A percentile compares a stretch with the other conserved stretches of the same genome.
These are phyloP conservation scores for Percopsis omiscomaycus DNA, from an alignment of 2,797 vertebrate genomes.

Conservation along the genomic window DNA sequence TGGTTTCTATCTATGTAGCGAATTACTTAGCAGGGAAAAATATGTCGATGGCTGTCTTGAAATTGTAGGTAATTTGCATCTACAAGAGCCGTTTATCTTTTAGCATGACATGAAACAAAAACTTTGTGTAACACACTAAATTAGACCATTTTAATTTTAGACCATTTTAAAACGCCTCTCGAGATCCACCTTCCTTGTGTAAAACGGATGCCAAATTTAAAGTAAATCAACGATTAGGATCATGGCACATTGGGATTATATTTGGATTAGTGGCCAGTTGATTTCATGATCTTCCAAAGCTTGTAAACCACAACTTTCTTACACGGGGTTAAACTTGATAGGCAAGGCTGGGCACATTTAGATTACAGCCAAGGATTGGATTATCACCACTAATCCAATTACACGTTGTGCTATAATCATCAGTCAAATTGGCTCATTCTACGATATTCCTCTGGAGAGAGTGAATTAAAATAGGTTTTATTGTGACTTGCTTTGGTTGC, in stretches of 20 bases:
- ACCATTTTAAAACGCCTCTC: no score
- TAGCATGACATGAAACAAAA: neutral
- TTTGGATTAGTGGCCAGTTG: conserved; percentile 46
- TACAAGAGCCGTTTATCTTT: no score
- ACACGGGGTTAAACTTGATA: conserved; percentile 25
- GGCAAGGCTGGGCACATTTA: conserved; percentile 40
- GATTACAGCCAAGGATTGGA: conserved; percentile 61
- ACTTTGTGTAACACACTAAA: neutral
- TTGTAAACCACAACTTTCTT: conserved; percentile 47
- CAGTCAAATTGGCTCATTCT: conserved; percentile 31
- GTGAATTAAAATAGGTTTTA: conserved; percentile 6
- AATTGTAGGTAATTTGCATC: no score
- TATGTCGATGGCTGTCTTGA: no score
- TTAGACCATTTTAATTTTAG: neutral
- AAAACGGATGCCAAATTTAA: conserved; percentile 1
- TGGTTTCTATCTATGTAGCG: no score
- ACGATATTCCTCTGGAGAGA: conserved; percentile 23
- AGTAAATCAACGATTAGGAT: conserved; percentile 34
- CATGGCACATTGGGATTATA: conserved; percentile 43
- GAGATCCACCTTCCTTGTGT: neutral
- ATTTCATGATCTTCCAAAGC: conserved; percentile 58
- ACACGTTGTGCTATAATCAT: conserved; percentile 34
- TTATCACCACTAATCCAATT: conserved; percentile 68
- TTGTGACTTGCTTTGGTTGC: neutral
- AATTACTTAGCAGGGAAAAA: no score